A percentile compares a stretch with the other conserved stretches of the same genome.
These are phyloP conservation scores for Sanderia malayensis DNA, from an alignment of 30 jellyfish, hydroid and myxozoan genomes.

Conservation along the genomic window DNA sequence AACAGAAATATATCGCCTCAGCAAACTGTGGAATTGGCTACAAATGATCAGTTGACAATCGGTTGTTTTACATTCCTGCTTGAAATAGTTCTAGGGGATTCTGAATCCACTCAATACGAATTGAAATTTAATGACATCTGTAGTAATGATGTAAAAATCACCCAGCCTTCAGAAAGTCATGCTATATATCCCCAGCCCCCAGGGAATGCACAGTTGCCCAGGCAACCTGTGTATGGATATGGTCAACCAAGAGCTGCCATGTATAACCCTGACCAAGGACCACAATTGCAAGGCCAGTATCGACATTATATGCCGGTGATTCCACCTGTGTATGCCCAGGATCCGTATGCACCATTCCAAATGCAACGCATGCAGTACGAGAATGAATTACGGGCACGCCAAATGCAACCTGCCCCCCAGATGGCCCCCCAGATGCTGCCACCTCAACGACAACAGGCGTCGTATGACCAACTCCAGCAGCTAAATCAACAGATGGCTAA, in stretches of 20 bases:
- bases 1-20: constrained; percentile 6
- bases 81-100: constrained; percentile 46
- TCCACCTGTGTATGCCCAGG: neutral
- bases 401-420: neutral
- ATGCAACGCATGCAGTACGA: neutral
- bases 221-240: neutral
- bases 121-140: constrained; percentile 7
- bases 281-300: neutral
- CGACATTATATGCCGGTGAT: neutral
- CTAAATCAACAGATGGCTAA: neutral
- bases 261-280: neutral
- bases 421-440: neutral
- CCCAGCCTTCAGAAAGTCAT: neutral
- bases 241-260: neutral
- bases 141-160: neutral
- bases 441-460: neutral
- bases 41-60: constrained; percentile 42
- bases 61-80: constrained; percentile 48
- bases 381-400: neutral
- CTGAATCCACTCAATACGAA: constrained; percentile 25
- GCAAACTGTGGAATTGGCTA: neutral
- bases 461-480: neutral
- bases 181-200: neutral
- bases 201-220: neutral
- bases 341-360: neutral